Evolutionary conservation across 2,888 invertebrate species (phyloP), one percentile per base, ranked within the genome.

Genomic region (Caenorhabditis sp.): DNA sequence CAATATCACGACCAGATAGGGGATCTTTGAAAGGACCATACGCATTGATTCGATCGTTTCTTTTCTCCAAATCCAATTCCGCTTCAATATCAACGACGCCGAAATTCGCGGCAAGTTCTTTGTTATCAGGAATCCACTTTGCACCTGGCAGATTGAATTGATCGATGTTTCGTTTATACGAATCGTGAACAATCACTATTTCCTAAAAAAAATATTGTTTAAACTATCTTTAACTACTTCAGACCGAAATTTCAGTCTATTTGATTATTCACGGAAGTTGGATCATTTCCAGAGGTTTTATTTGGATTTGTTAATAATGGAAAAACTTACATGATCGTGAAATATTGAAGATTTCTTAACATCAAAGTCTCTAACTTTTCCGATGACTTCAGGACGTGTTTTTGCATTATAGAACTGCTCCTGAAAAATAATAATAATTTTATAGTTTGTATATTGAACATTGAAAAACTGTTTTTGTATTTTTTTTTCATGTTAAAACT

Each of bases 81-180:
- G 59, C 60, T 38, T 73, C 68, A 3, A 73, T 52, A 38, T 73
- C 73, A 21, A 69, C 65, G 0, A 74, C 59, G 7, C 74, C 74
- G 17, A 74, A 74, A 52, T 70, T 57, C 4, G 59, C 26, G 0
- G 69, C 74, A 56, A 74, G 58, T 43, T 67, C 67, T 58, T 67
- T 70, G 27, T 70, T 74, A 27, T 69, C 69, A 0, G 74, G 74
- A 12, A 74, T 56, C 67, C 68, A 69, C 20, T 61, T 21, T 12
- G 74, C 69, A n/a, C 74, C 74, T 1, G 74, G 74, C 1, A 74
- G 36, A 3, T 70, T 74, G 62, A 74, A 74, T 23, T 61, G 38
- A 23, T 67, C 67, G 14, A 67, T 14, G 49, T 69, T 64, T 8
- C 53, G 27, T n/a, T 20, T n/a, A 50, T 74, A 74, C 23, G 52